A percentile compares a stretch with the other conserved stretches of the same genome.
These are phyloP conservation scores for Petrosia ficiformis DNA, from an alignment of 37 sponge, comb jelly and placozoan genomes.

Conservation along the genomic window DNA sequence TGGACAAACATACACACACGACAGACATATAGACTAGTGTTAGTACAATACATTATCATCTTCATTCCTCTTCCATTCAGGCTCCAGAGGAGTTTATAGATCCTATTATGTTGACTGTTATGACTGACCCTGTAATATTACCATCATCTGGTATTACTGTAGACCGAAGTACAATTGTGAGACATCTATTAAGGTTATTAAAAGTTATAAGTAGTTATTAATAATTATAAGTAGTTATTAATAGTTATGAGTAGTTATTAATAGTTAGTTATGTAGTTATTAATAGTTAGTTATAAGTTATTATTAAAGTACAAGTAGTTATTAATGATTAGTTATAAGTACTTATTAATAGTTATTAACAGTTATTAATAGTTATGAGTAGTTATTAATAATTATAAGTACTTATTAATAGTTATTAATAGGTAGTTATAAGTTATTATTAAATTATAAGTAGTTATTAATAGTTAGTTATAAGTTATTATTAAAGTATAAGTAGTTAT, in stretches of 20 bases:
- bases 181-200: slow-evolving; percentile 85
- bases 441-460: too few relatives aligned
- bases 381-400: too few relatives aligned
- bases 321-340: too few relatives aligned
- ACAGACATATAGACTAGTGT: not conserved
- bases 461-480: too few relatives aligned
- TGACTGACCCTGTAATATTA: slow-evolving; percentile 89
- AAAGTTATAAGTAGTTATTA: not conserved
- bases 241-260: too few relatives aligned
- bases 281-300: not conserved
- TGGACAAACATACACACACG: not conserved
- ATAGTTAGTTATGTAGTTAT: not conserved
- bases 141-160: slow-evolving; percentile 79
- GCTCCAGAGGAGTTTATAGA: slow-evolving; percentile 96
- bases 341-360: too few relatives aligned
- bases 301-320: not conserved
- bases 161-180: slow-evolving; percentile 79
- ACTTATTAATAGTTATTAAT: too few relatives aligned
- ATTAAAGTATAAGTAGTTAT: too few relatives aligned
- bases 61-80: not conserved
- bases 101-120: slow-evolving; percentile 81
- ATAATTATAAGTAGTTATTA: not conserved
- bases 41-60: too few relatives aligned
- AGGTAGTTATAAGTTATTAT: too few relatives aligned
- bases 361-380: too few relatives aligned